Evolutionary conservation across 2,113 vertebrate species (phyloP), one percentile per base, ranked within the genome.

Genomic region (Cnemophilus loriae): DNA sequence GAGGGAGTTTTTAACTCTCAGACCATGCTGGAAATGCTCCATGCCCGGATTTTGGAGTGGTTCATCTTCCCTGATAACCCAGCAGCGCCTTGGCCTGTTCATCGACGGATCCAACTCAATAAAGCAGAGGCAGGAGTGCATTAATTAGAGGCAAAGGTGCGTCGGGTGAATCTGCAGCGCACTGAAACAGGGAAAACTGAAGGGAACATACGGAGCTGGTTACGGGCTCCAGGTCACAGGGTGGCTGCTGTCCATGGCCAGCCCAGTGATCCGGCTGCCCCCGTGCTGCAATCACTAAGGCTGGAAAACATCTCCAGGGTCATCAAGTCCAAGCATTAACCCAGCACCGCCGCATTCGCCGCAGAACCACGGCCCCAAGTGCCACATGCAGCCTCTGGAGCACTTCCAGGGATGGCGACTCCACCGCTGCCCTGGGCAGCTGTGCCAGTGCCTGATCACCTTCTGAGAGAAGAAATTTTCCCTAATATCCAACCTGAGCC

Each of bases 401-500:
- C 44, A 14, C 33, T 8, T 6, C 49, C 74, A 61, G 64, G 64
- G 28, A 28, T 13, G 10, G 16, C 0, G 0, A 9, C 19, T 11
- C 23, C 84, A 61, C 4, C 23, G 5, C 39, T 19, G 37, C 27
- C 63, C 73, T 37, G 46, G 33, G 53, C 27, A 46, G 22, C 12
- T n/a, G 8, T 39, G 41, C 23, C 55, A 11, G 16, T 6, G 28
- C 47, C 19, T 55, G 56, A 10, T 9, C 13, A 11, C 15, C 30
- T 8, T 16, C 4, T 2, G 16, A n/a, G 19, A 12, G 16, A 39
- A n/a, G 41, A 17, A n/a, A 13, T 30, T 47, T 61, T 41, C 24
- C 39, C 14, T 2, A 1, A 47, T 17, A 14, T 26, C 28, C 20
- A 20, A 1, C 1, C 64, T 53, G 7, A 46, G 0, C 6, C 4